Base-by-base conservation (phyloP, 2,113 vertebrate species). In the Gnathonemus echidnorhynchus region DNA sequence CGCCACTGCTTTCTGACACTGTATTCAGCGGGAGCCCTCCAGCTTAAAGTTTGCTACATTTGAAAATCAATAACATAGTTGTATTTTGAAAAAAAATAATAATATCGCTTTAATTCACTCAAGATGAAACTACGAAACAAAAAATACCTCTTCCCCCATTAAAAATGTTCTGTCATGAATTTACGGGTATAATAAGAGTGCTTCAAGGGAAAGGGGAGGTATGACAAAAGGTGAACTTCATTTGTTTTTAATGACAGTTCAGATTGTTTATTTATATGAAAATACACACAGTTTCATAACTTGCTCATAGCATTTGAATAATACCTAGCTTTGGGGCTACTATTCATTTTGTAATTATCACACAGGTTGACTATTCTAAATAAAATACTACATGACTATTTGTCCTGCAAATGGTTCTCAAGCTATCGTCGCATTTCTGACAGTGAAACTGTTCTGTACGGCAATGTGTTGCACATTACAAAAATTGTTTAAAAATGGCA, bases 301-400 rank as follows among this genome's bases (percentile, higher is more conserved):
- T 85, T 85, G 83, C 83, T 85, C 83, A 24, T n/a, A 85, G 80
- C 80, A 48, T 85, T 85, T 85, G 24, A 85, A n/a, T 85, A 85
- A 85, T 48, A 85, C 83, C 45, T 45, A 48, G 83, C 83, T 48
- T 85, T 45, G 45, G 21, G 45, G 83, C 21, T 85, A 48, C 83
- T 85, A 85, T 85, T 85, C 39, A 85, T 85, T 85, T 85, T 45
- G 83, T 46, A 48, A 85, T 85, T 85, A 85, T 85, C 39, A 24
- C 39, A 48, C 83, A 85, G 21, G 45, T 48, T 24, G 42, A 84
- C 42, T 46, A 39, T 77, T 77, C 39, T 39, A 84, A 46, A 84
- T 46, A 84, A 84, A 85, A 85, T 17, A 80, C 74, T 80, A 80
- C 35, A 42, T 17, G 17, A 80, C 74, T 48, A n/a, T 85, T 85